Evolutionary conservation across 2,888 invertebrate genomes (phyloP), one percentile per base, ranked within the genome.

Genomic region (Nysson spinosus): DNA sequence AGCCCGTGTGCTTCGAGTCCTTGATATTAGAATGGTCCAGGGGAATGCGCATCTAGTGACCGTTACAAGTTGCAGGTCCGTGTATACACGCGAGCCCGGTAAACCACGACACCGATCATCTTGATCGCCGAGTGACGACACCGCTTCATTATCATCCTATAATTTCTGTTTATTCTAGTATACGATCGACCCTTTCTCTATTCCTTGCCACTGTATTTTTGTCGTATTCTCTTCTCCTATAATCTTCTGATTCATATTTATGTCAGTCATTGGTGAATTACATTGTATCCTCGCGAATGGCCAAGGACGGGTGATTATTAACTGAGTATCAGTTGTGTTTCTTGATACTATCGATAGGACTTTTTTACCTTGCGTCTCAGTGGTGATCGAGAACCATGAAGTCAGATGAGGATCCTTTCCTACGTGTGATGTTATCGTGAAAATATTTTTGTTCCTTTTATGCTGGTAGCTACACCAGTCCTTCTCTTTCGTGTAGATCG

Each of bases 11-110:
- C 72, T 74, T 66, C 61, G 69, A 81, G 83, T 85, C 85, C 85
- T 85, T 85, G 85, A 85, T 85, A 85, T 85, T 85, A 85, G 85
- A 85, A 85, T 85, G 85, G 83, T 80, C 83, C 83, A 78, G 76
- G 77, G 81, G 61, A 75, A 77, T 75, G 80, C 72, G 77, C 75
- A 76, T 75, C 77, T 66, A 79, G 77, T 77, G 77, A 80, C 81
- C 81, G 80, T 79, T 81, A 77, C 72, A 62, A 68, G 72, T 20
- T 58, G 57, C 70, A 39, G 66, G 68, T 52, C 43, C 61, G 61
- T 16, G 47, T 55, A 35, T 20, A 19, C 22, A 43, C 39, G 55
- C 43, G 20, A 32, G 50, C 40, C 49, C 22, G 19, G 34, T 34
- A 11, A 56, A 51, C 47, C 42, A 30, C 39, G 32, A 17, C 51